phyloP scores from a whole-genome alignment of 2,888 invertebrate genomes.

The Leuctra nigra region DNA sequence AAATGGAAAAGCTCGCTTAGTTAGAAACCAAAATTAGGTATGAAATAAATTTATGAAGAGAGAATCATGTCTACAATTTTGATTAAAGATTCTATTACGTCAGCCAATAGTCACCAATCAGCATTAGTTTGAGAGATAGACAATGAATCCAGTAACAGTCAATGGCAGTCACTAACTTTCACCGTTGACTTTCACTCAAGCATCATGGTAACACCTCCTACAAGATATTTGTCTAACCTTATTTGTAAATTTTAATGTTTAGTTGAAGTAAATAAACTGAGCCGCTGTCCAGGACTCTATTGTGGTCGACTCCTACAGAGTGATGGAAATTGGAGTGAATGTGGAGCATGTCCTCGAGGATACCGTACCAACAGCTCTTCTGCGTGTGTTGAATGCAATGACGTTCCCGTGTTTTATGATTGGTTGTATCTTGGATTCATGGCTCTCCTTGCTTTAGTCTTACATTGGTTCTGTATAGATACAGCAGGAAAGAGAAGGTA shows the following conservation, averaged over 20 bases:
- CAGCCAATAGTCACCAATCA: no score
- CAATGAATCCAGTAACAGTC: no score
- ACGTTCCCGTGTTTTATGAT: slow-evolving; percentile 75
- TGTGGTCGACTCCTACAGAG: slow-evolving; percentile 65
- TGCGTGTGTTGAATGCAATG: slow-evolving; percentile 69
- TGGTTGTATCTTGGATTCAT: slow-evolving; percentile 94
- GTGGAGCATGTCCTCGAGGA: slow-evolving; percentile 83
- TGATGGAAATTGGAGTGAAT: slow-evolving; percentile 68
- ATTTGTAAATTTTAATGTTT: background rate
- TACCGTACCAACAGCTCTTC: slow-evolving; percentile 65
- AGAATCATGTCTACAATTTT: no score
- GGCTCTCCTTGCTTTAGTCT: slow-evolving; percentile 76
- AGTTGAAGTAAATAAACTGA: background rate
- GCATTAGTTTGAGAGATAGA: no score
- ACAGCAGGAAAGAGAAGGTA: slow-evolving; percentile 57
- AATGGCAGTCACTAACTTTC: no score
- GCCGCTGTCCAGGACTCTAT: slow-evolving; percentile 69
- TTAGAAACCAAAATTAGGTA: no score
- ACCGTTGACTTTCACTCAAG: background rate
- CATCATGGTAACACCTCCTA: background rate
- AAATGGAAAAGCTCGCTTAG: no score
- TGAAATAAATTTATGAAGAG: no score
- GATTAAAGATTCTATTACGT: no score
- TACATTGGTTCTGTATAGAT: slow-evolving; percentile 93
- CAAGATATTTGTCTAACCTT: no score